Evolutionary conservation across 92 coral and sea anemone genomes (phyloP), one percentile per base, ranked within the genome.

Genomic region (Actinostola sp.): DNA sequence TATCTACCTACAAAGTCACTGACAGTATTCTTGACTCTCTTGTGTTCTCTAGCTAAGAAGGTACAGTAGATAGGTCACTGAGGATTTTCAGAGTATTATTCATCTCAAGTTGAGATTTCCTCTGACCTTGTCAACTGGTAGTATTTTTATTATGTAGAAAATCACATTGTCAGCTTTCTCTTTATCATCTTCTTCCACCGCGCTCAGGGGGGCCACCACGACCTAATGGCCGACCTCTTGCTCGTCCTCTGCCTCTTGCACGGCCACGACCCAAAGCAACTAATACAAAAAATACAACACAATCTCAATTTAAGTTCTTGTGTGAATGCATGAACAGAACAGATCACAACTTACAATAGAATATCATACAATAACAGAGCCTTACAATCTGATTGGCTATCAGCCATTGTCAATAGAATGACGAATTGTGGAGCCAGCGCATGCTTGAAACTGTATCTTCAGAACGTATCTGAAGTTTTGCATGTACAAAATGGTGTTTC

Each of bases 171-270:
- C 63, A 13, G 4, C 10, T 27, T 10, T 57, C 3, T n/a, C 14
- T 29, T 57, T 19, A 32, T 16, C 16, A 48, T 68, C 61, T 33
- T 68, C 62, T 68, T 31, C 74, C 58, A 51, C 74, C 21, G 3
- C 74, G 74, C 2, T 68, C 74, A 2, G 74, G n/a, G n/a, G n/a
- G 61, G 2, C 61, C 74, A 1, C 74, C 74, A 31, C 74, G 74
- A 2, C 74, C 74, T 68, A 68, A 50, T 50, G 74, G 74, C 19
- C 74, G 30, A 2, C 74, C 74, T 32, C 74, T 68, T 50, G 74
- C 74, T 52, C 98, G 93, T 36, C 98, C 98, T 76, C 98, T 88
- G 25, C 98, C 97, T 72, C 98, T 78, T 14, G 93, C 98, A 45
- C 96, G 71, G 53, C 93, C 88, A 70, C 93, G 93, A 14, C 93